Evolutionary conservation across 1,140 invertebrate species (phyloP), one percentile per base, ranked within the genome.

Genomic region (Chironomus striatipennis): DNA sequence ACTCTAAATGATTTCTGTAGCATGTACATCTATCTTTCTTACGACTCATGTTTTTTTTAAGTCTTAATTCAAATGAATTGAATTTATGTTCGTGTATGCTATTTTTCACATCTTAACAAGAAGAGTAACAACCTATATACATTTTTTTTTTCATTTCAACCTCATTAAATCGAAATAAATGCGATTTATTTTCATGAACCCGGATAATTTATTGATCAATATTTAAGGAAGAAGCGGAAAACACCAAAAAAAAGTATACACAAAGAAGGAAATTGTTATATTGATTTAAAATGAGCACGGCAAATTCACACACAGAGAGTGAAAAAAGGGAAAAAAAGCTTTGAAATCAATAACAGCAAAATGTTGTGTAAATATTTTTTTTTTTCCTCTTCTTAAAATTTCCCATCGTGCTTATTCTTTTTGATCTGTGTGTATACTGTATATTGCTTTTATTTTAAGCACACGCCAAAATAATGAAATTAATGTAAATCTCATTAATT

Each of bases 91-190:
- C 24, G 24, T 34, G 24, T 34, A 34, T 34, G 24, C 24, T 34
- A 34, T 34, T 34, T 34, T 34, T 34, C 24, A 34, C 24, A 34
- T 2, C 24, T 2, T 34, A 34, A 34, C 24, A 34, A 34, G 24
- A 34, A 34, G 24, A 34, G 24, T 34, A 15, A 5, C 12, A 57
- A 57, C 43, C 43, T 10, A 47, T 47, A 2, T 10, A 47, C 47
- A 57, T 57, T 15, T 12, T 57, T n/a, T 57, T 57, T n/a, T n/a
- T n/a, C 47, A 15, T n/a, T 57, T 57, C 47, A 57, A 57, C 47
- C 47, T 57, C 47, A 57, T 57, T 57, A 57, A 57, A 57, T 57
- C n/a, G 47, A 57, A 57, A 57, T 57, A 57, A 57, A 57, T 57
- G 47, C 47, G 47, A 57, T 57, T 57, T 57, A 57, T 57, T 57